These are phyloP conservation scores for Orthochromis malagaraziensis DNA, from an alignment of 2,113 vertebrate species.

Conservation along the genomic window DNA sequence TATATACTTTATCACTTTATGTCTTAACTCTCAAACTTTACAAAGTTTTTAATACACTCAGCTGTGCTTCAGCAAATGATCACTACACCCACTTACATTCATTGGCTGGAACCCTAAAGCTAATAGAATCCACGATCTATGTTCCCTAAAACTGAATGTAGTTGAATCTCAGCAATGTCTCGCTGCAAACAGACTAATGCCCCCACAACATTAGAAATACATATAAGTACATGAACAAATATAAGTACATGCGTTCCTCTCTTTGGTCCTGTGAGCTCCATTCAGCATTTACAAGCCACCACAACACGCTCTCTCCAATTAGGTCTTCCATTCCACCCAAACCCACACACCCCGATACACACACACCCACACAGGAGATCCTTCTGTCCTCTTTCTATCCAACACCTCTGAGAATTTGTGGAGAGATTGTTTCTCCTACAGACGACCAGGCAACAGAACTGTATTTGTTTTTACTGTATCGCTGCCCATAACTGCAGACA, in stretches of 20 bases:
- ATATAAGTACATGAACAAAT: background rate
- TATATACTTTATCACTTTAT: background rate
- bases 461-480: constrained; percentile 31
- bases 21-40: background rate
- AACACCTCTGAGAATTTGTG: constrained; percentile 25
- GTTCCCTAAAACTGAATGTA: background rate
- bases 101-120: background rate
- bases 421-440: constrained; percentile 30
- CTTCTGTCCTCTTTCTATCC: background rate
- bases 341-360: background rate
- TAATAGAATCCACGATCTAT: background rate
- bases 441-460: constrained; percentile 15
- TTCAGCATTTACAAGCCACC: constrained; percentile 18
- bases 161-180: background rate
- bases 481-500: constrained; percentile 37
- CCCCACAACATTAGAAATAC: background rate
- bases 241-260: background rate
- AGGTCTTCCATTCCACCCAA: background rate
- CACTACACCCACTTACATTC: background rate
- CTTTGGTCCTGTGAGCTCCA: background rate
- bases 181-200: background rate
- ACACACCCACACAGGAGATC: background rate
- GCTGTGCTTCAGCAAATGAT: background rate
- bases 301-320: constrained; percentile 26
- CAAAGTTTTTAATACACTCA: background rate